Evolutionary conservation across 1,140 invertebrate genomes (phyloP).

Genomic region (Microplitis demolitor): DNA sequence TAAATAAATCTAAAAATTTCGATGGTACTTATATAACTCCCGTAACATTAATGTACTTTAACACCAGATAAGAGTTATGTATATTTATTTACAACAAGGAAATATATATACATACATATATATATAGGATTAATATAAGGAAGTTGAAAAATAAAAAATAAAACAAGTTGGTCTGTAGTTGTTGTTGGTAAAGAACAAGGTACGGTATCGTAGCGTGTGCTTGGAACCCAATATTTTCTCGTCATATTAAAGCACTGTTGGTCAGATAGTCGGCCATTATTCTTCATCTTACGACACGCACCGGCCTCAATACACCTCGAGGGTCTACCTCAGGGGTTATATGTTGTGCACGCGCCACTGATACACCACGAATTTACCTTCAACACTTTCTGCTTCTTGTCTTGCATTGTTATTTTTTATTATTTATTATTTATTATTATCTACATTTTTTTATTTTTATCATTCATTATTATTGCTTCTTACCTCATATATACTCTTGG

Average conservation of each 20-base stretch:
- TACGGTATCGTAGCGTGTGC: not conserved
- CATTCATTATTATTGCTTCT: not conserved
- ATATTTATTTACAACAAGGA: too few species aligned
- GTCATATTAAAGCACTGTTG: constrained; percentile 27
- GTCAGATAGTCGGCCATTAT: constrained; percentile 21
- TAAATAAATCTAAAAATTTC: too few species aligned
- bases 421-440: not conserved
- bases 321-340: not conserved
- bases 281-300: constrained; percentile 30
- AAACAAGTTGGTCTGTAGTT: not conserved
- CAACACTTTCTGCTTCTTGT: too few species aligned
- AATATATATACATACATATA: too few species aligned
- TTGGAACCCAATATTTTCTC: constrained; percentile 26
- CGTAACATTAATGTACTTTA: too few species aligned
- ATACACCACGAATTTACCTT: too few species aligned
- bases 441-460: not conserved
- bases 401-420: not conserved
- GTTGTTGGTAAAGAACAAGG: not conserved
- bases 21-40: too few species aligned
- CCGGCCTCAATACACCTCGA: constrained; percentile 4
- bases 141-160: not conserved
- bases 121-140: too few species aligned
- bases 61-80: too few species aligned
- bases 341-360: not conserved
- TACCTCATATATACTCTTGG: not conserved